Conservation (phyloP, 2,797 vertebrate genomes). For the Takifugu ocellatus region DNA sequence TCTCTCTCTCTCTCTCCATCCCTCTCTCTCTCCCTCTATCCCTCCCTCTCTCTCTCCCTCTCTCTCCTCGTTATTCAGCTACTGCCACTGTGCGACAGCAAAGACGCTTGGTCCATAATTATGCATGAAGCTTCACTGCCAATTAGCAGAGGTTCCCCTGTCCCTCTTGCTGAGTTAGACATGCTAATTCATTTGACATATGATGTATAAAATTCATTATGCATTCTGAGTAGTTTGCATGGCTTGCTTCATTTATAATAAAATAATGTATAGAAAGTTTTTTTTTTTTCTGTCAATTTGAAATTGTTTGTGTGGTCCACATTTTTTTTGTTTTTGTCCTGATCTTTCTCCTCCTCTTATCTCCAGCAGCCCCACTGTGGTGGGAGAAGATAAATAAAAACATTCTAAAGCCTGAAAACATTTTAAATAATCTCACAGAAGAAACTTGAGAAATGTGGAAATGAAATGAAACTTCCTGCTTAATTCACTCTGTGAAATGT, state of each 20-base stretch:
- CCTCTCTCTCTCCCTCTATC: conserved; percentile 28
- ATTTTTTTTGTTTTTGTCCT: conserved; percentile 18
- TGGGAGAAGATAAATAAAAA: conserved; percentile 7
- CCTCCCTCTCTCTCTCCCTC: conserved; percentile 43
- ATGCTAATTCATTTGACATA: conserved; percentile 84
- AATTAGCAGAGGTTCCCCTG: conserved; percentile 82
- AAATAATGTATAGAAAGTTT: conserved; percentile 66
- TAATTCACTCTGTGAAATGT: conserved; percentile 10
- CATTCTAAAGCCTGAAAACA: neutral
- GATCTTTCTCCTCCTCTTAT: conserved; percentile 19
- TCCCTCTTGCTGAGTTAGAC: conserved; percentile 82
- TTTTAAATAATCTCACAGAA: neutral
- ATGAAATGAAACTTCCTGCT: neutral
- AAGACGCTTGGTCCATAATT: conserved; percentile 80
- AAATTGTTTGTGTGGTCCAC: conserved; percentile 35
- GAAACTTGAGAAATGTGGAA: neutral
- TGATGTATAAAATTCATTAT: conserved; percentile 85
- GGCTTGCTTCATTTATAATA: conserved; percentile 78
- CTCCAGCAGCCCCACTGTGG: conserved; percentile 9
- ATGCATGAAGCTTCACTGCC: conserved; percentile 81
- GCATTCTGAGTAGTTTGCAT: conserved; percentile 82
- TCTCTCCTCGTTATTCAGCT: conserved; percentile 72
- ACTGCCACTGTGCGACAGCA: conserved; percentile 72
- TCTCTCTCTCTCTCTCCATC: conserved; percentile 22
- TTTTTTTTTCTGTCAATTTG: conserved; percentile 30